A percentile compares a stretch with the other conserved stretches of the same genome.
Evolutionary conservation across 2,113 vertebrate genomes (phyloP).

Genomic region (Lathamus discolor): DNA sequence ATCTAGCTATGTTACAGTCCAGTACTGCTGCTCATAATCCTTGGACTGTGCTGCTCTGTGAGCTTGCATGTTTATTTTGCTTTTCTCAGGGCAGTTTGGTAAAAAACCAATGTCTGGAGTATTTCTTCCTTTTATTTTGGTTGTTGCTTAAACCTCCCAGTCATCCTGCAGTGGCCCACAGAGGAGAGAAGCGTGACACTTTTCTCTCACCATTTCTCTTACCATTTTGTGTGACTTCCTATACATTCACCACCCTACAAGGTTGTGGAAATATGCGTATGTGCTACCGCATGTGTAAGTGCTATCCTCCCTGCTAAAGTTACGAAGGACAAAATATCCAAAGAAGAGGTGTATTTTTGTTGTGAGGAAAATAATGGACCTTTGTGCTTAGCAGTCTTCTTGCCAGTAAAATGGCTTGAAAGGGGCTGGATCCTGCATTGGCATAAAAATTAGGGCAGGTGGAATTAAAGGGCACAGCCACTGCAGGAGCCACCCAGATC

Average conservation of each 20-base stretch:
- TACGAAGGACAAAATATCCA: rapidly evolving
- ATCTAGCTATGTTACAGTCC: background rate
- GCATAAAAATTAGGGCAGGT: background rate
- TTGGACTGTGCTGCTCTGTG: background rate
- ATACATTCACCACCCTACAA: background rate
- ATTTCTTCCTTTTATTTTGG: background rate
- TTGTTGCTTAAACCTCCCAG: background rate
- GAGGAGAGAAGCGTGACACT: background rate
- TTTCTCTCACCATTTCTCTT: background rate
- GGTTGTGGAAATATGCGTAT: rapidly evolving
- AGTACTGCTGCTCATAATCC: background rate
- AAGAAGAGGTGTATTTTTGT: background rate
- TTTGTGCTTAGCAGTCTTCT: background rate
- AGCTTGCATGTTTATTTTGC: background rate
- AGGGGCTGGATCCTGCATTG: background rate
- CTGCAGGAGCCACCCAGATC: background rate
- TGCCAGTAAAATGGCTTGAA: background rate
- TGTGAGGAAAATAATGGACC: background rate
- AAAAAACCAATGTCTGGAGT: background rate
- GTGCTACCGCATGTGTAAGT: background rate
- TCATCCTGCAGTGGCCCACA: background rate
- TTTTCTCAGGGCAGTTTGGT: background rate
- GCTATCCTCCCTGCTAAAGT: background rate
- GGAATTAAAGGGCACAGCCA: background rate
- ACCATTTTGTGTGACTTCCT: background rate